phyloP scores from a whole-genome alignment of 2,797 vertebrate genomes.

The Uromys caudimaculatus region DNA sequence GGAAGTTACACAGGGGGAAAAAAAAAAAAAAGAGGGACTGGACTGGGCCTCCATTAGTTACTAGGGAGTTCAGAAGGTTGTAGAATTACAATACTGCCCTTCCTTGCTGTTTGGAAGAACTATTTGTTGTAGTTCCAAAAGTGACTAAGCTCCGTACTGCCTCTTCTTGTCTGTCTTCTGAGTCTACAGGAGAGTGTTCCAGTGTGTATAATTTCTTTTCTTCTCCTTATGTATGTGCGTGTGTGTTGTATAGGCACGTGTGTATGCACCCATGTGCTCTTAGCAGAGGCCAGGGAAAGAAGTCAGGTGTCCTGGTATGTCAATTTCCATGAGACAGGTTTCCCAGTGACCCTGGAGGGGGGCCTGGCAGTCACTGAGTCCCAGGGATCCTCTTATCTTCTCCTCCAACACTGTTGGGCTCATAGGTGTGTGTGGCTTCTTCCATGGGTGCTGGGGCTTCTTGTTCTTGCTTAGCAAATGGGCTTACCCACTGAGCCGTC shows the following conservation, averaged over 20 bases:
- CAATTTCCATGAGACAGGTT: background rate
- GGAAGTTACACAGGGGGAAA: background rate
- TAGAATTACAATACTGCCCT: background rate
- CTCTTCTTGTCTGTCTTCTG: background rate
- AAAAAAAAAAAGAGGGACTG: background rate
- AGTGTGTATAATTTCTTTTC: background rate
- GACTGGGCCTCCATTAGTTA: background rate
- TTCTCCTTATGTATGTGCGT: background rate
- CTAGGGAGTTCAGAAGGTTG: background rate
- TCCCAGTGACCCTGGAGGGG: background rate
- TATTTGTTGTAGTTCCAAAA: background rate
- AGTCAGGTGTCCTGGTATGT: background rate
- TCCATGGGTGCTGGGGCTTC: background rate
- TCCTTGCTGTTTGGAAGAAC: background rate
- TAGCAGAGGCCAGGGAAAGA: background rate
- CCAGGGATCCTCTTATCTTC: background rate
- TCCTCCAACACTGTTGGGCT: background rate
- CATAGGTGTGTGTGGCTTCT: background rate
- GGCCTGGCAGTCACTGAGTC: too few relatives aligned
- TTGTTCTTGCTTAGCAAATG: background rate
- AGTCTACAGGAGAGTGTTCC: background rate
- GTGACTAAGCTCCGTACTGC: background rate
- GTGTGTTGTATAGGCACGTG: background rate
- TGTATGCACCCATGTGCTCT: background rate
- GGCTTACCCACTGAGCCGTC: background rate